Conservation (phyloP, 2,888 invertebrate species). For the Allolobophora icterica region DNA sequence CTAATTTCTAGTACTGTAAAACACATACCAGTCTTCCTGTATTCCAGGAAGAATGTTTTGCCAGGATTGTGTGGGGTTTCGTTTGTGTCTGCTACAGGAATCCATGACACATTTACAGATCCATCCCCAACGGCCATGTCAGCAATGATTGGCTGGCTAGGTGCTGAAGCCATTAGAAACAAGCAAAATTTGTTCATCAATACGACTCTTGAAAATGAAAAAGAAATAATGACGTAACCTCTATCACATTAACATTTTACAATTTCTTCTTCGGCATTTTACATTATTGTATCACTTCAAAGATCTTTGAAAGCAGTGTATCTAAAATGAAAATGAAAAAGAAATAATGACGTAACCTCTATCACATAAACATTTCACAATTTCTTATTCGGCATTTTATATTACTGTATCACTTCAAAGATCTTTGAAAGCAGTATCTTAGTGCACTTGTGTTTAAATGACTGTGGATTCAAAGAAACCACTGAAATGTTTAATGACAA, state of each 20-base stretch:
- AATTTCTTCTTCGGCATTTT: background rate
- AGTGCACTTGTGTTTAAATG: background rate
- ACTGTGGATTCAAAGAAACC: background rate
- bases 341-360: background rate
- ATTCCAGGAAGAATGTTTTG: slow-evolving; percentile 36
- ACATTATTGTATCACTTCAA: no score
- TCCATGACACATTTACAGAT: slow-evolving; percentile 28
- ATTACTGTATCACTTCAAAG: no score
- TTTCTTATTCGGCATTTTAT: background rate
- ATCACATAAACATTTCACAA: background rate
- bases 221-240: background rate
- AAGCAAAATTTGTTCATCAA: background rate
- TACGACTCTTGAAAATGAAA: background rate
- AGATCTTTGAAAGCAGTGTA: no score
- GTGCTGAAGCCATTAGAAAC: slow-evolving; percentile 26
- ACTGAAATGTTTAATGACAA: background rate
- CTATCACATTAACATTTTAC: background rate
- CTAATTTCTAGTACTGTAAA: background rate
- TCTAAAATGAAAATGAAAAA: no score
- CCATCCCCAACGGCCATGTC: slow-evolving; percentile 11
- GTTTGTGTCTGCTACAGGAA: background rate
- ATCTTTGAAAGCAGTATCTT: no score
- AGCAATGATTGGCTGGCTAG: slow-evolving; percentile 29
- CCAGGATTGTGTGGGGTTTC: slow-evolving; percentile 33
- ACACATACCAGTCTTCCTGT: slow-evolving; percentile 31